phyloP scores from a whole-genome alignment of 2,888 invertebrate species.

The Ischnura elegans region DNA sequence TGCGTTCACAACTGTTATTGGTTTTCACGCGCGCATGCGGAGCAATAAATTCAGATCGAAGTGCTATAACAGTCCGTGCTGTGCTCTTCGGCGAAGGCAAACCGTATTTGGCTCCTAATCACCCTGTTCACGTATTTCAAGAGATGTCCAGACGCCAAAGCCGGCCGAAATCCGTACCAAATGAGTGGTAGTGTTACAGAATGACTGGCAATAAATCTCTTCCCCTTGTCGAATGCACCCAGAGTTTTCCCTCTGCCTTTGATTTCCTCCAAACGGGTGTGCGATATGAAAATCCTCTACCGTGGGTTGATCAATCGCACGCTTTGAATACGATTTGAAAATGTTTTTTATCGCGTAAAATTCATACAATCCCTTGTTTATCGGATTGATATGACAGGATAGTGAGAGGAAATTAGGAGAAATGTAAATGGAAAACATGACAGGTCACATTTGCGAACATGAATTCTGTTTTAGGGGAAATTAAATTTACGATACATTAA shows the following conservation, averaged over 20 bases:
- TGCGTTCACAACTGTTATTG: slow-evolving; percentile 38
- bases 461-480: no score
- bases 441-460: no score
- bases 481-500: no score
- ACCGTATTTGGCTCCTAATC: neutral
- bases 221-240: neutral
- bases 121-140: slow-evolving; percentile 1
- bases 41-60: neutral
- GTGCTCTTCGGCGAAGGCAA: neutral
- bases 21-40: neutral
- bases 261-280: neutral
- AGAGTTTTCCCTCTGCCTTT: neutral
- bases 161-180: neutral
- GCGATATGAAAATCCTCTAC: neutral
- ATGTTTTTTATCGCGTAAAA: no score
- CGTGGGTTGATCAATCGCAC: neutral
- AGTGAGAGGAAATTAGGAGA: no score
- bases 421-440: no score
- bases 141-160: neutral
- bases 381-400: no score
- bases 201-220: slow-evolving; percentile 38
- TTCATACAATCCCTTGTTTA: no score
- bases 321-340: neutral
- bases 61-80: neutral
- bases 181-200: slow-evolving; percentile 20